These are phyloP conservation scores for Pseudopodoces humilis DNA, from an alignment of 2,113 vertebrate species.

Conservation along the genomic window DNA sequence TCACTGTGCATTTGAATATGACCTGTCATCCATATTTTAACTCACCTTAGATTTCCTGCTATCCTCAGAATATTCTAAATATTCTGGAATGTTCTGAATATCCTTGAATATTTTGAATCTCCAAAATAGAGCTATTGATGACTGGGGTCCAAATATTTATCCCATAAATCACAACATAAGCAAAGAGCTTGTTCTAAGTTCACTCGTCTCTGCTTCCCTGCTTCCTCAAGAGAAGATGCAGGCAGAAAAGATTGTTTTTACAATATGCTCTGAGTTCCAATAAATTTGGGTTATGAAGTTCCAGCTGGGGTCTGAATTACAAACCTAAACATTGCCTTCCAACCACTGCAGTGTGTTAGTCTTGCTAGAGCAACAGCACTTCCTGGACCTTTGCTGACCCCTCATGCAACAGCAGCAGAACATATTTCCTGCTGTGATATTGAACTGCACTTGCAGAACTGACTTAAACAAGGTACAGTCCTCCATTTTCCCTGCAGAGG, in stretches of 20 bases:
- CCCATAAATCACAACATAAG: not conserved
- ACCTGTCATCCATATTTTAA: not conserved
- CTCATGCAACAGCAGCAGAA: not conserved
- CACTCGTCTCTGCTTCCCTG: not conserved
- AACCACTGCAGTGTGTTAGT: not conserved
- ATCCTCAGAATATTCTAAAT: not conserved
- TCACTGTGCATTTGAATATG: not conserved
- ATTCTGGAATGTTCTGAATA: not conserved
- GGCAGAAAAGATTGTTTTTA: not conserved
- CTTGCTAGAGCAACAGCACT: not conserved
- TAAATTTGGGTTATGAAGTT: not conserved
- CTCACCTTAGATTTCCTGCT: not conserved
- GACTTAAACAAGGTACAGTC: not conserved
- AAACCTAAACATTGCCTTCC: not conserved
- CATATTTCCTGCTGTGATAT: not conserved
- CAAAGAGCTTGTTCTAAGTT: not conserved
- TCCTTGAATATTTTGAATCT: not conserved
- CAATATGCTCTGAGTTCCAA: not conserved
- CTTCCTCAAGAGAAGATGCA: not conserved
- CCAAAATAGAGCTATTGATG: not conserved
- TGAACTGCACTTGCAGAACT: not conserved
- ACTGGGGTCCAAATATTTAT: not conserved
- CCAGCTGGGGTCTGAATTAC: not conserved
- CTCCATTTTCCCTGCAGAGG: not conserved
- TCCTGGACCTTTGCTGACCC: not conserved